Evolutionary conservation across 2,888 invertebrate genomes (phyloP).

Genomic region (Ornithoptera alexandrae): DNA sequence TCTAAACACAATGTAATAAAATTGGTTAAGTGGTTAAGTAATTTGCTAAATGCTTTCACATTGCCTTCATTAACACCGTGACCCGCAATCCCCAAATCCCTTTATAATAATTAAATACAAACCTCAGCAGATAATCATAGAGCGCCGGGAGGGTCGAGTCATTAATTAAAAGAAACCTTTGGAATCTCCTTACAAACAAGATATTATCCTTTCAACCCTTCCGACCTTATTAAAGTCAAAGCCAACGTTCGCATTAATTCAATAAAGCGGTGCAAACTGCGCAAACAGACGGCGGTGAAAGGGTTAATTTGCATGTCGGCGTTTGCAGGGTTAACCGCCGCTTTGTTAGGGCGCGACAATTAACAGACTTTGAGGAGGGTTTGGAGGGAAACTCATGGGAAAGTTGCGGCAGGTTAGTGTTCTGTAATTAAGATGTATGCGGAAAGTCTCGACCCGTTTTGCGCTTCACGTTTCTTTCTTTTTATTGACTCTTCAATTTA

Average conservation of each 20-base stretch:
- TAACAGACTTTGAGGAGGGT: slow-evolving; percentile 56
- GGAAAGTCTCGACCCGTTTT: slow-evolving; percentile 13
- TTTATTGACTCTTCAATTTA: background rate
- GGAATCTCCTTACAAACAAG: slow-evolving; percentile 71
- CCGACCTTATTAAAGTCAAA: slow-evolving; percentile 51
- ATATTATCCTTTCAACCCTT: slow-evolving; percentile 73
- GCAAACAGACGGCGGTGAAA: slow-evolving; percentile 70
- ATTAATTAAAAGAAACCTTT: slow-evolving; percentile 67
- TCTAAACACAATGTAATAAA: background rate
- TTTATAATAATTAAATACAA: slow-evolving; percentile 56
- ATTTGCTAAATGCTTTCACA: slow-evolving; percentile 21
- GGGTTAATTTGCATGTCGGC: slow-evolving; percentile 79
- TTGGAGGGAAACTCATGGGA: slow-evolving; percentile 66
- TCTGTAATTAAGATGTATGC: slow-evolving; percentile 38
- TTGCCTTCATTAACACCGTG: slow-evolving; percentile 38
- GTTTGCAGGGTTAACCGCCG: slow-evolving; percentile 74
- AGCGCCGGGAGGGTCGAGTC: slow-evolving; percentile 58
- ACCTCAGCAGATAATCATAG: slow-evolving; percentile 65
- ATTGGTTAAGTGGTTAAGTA: background rate
- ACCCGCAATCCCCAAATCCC: slow-evolving; percentile 54
- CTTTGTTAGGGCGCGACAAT: slow-evolving; percentile 76
- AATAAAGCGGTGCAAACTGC: slow-evolving; percentile 75
- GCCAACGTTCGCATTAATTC: slow-evolving; percentile 66
- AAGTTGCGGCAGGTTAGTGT: slow-evolving; percentile 72
- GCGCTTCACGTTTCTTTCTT: background rate